These are phyloP conservation scores for Brachyhypopomus occidentalis DNA, from an alignment of 2,113 vertebrate genomes.

Conservation along the genomic window DNA sequence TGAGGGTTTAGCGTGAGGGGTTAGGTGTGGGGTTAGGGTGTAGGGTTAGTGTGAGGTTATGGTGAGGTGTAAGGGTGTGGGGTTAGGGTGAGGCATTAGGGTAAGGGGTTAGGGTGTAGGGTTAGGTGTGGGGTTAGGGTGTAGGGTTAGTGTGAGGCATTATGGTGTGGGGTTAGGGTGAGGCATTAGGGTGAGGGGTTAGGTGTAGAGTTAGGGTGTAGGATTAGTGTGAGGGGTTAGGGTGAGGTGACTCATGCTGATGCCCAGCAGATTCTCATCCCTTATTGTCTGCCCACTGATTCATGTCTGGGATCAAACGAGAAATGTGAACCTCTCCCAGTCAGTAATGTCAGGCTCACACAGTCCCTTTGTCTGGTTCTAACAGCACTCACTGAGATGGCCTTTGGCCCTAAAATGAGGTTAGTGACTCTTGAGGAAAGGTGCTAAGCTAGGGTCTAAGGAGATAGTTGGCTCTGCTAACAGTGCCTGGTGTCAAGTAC, in stretches of 20 bases:
- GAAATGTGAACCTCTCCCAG: not conserved
- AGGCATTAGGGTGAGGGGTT: too few relatives aligned
- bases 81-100: too few relatives aligned
- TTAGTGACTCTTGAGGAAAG: constrained; percentile 1
- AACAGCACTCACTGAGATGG: not conserved
- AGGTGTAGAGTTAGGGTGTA: too few relatives aligned
- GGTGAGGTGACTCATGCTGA: not conserved
- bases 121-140: too few relatives aligned
- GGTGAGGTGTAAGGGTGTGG: too few relatives aligned
- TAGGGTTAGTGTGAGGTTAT: too few relatives aligned
- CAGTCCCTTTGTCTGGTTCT: not conserved
- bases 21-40: too few relatives aligned
- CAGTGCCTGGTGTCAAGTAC: constrained; percentile 2
- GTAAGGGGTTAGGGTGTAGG: too few relatives aligned
- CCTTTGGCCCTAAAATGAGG: constrained; percentile 18
- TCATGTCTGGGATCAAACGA: constrained; percentile 3
- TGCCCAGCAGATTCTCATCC: constrained; percentile 23
- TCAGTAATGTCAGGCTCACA: not conserved
- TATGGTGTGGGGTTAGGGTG: too few relatives aligned
- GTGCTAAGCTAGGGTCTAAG: not conserved
- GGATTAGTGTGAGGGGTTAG: too few relatives aligned
- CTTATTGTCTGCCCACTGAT: not conserved
- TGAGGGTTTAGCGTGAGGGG: too few relatives aligned
- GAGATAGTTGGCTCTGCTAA: not conserved
- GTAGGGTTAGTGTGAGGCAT: too few relatives aligned